A percentile compares a stretch with the other conserved stretches of the same genome.
These are phyloP conservation scores for Gorsachius magnificus DNA, from an alignment of 2,797 vertebrate species.

Conservation along the genomic window DNA sequence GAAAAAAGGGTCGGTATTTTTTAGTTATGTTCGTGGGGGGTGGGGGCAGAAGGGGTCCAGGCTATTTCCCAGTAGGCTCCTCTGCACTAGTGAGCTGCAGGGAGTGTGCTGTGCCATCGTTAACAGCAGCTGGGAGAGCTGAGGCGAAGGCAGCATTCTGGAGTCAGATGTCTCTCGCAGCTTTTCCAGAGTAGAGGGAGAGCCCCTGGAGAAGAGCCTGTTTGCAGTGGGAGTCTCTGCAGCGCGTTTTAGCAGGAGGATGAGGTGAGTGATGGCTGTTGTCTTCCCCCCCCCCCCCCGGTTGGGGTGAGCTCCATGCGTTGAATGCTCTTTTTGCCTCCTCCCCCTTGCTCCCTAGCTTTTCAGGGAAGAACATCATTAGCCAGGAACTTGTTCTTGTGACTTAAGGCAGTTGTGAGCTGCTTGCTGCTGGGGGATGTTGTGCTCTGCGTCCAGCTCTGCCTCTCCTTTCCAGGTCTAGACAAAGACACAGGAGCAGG, in stretches of 20 bases:
- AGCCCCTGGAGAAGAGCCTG: slow-evolving; percentile 20
- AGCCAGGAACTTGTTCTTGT: slow-evolving; percentile 16
- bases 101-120: slow-evolving; percentile 19
- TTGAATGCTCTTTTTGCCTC: not conserved
- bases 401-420: not conserved
- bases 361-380: not conserved
- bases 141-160: slow-evolving; percentile 20
- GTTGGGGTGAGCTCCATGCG: not conserved
- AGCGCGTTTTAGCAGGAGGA: slow-evolving; percentile 48
- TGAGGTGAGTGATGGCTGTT: slow-evolving; percentile 26
- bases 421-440: not conserved
- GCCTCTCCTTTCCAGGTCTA: slow-evolving; percentile 1
- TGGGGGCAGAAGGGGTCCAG: slow-evolving; percentile 60
- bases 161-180: slow-evolving; percentile 1
- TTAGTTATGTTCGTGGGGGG: slow-evolving; percentile 58
- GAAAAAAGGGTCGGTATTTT: slow-evolving; percentile 73
- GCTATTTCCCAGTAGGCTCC: slow-evolving; percentile 61
- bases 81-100: not conserved
- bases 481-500: not conserved
- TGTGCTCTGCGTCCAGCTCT: not conserved
- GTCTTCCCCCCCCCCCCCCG: not conserved
- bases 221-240: slow-evolving; percentile 33
- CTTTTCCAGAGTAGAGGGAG: slow-evolving; percentile 36
- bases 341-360: not conserved
- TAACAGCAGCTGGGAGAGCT: slow-evolving; percentile 47